A percentile compares a stretch with the other conserved stretches of the same genome.
Evolutionary conservation across 2,888 invertebrate genomes (phyloP).

Genomic region (Apamea sordens): DNA sequence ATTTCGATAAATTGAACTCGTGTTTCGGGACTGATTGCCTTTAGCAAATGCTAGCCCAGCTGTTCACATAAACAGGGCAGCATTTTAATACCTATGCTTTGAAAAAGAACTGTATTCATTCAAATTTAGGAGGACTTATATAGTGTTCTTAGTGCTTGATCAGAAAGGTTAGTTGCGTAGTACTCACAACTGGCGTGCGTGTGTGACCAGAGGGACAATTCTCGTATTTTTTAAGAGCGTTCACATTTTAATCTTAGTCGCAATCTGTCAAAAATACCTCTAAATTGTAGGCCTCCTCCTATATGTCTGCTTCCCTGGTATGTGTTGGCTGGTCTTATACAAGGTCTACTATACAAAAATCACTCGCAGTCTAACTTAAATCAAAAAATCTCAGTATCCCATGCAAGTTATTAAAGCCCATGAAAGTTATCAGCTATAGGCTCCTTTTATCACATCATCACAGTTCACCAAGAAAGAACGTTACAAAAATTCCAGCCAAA

Average conservation of each 20-base stretch:
- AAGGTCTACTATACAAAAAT: neutral
- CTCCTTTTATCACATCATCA: no score
- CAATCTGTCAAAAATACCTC: no score
- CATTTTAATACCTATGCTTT: neutral
- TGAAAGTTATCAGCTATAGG: no score
- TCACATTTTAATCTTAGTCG: no score
- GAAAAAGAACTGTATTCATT: neutral
- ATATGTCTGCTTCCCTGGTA: neutral
- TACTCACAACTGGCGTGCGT: no score
- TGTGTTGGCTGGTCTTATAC: no score
- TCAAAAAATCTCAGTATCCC: neutral
- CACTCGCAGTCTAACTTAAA: neutral
- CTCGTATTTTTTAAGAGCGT: no score
- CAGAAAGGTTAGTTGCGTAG: no score
- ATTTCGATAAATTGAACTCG: constrained; percentile 8
- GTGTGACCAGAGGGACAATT: no score
- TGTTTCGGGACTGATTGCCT: neutral
- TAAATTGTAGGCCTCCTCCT: neutral
- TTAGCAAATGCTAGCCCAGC: neutral
- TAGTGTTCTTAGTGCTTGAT: no score
- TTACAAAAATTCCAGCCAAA: constrained; percentile 5
- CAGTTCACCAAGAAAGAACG: neutral
- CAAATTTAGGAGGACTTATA: neutral
- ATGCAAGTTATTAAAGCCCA: neutral
- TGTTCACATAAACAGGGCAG: neutral